These are phyloP conservation scores for Neodiprion virginianus DNA, from an alignment of 1,140 invertebrate genomes.

Conservation along the genomic window DNA sequence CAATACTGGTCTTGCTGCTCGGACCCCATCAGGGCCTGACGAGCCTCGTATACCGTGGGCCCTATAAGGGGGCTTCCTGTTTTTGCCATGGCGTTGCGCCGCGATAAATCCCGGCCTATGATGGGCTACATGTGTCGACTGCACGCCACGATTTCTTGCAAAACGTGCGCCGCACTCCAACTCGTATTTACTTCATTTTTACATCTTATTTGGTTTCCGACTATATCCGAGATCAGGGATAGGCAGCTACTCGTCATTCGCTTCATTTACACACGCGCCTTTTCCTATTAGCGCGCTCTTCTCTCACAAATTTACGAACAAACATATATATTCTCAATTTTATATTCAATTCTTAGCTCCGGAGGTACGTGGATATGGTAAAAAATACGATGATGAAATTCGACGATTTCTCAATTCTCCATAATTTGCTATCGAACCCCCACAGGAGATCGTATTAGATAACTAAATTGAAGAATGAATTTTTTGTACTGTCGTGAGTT, in stretches of 20 bases:
- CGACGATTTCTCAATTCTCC: too few species aligned
- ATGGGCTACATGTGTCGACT: slow-evolving; percentile 59
- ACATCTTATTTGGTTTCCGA: slow-evolving; percentile 50
- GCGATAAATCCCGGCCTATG: slow-evolving; percentile 57
- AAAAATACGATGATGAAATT: too few species aligned
- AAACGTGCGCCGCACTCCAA: slow-evolving; percentile 51
- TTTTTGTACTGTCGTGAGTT: too few species aligned
- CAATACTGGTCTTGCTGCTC: slow-evolving; percentile 44
- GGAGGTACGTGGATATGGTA: too few species aligned
- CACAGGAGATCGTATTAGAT: too few species aligned
- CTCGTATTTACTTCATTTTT: slow-evolving; percentile 36
- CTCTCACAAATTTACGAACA: too few species aligned
- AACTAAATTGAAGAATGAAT: too few species aligned
- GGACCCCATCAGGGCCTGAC: slow-evolving; percentile 18
- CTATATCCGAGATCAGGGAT: neutral
- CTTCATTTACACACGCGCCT: neutral
- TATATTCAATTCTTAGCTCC: too few species aligned
- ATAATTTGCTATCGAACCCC: too few species aligned
- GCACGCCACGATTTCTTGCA: slow-evolving; percentile 54
- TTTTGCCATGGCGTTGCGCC: slow-evolving; percentile 47
- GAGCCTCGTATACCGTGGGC: slow-evolving; percentile 9
- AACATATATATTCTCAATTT: too few species aligned
- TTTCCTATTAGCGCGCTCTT: too few species aligned
- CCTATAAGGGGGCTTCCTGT: slow-evolving; percentile 26
- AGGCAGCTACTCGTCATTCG: neutral